phyloP scores from a whole-genome alignment of 2,888 invertebrate species.

The Torymus auratus region DNA sequence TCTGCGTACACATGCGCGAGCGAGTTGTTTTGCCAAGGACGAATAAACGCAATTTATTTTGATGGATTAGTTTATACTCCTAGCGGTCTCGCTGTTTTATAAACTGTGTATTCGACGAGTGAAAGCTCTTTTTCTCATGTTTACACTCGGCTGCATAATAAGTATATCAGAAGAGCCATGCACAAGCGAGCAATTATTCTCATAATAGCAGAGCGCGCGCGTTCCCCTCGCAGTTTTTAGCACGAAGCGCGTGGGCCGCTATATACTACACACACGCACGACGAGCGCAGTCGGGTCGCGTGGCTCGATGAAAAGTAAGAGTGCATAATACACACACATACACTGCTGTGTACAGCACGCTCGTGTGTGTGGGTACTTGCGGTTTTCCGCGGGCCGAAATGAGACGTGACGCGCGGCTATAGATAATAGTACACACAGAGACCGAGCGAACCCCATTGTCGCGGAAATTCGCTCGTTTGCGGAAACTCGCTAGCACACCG shows the following conservation, averaged over 20 bases:
- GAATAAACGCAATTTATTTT: slow-evolving; percentile 29
- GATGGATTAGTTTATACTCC: slow-evolving; percentile 1
- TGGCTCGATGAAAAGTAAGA: slow-evolving; percentile 31
- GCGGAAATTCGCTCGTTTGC: slow-evolving; percentile 8
- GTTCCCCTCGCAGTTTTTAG: slow-evolving; percentile 3
- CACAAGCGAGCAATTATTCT: slow-evolving; percentile 2
- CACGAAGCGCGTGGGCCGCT: neutral
- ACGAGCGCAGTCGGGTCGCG: neutral
- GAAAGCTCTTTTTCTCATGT: slow-evolving; percentile 12
- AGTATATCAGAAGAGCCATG: too few relatives aligned
- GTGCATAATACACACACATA: neutral
- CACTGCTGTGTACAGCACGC: neutral
- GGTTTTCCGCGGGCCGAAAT: neutral
- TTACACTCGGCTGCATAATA: too few relatives aligned
- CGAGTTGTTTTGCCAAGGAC: neutral
- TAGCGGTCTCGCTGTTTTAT: too few relatives aligned
- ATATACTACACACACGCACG: too few relatives aligned
- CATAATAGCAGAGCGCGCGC: neutral
- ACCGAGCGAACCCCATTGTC: neutral
- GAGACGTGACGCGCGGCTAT: neutral
- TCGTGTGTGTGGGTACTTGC: neutral
- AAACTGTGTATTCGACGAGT: neutral
- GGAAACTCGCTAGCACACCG: neutral
- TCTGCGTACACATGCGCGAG: neutral
- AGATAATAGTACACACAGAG: too few relatives aligned